A percentile compares a stretch with the other conserved stretches of the same genome.
Evolutionary conservation across 2,113 vertebrate species (phyloP).

Genomic region (Tamias sibiricus): DNA sequence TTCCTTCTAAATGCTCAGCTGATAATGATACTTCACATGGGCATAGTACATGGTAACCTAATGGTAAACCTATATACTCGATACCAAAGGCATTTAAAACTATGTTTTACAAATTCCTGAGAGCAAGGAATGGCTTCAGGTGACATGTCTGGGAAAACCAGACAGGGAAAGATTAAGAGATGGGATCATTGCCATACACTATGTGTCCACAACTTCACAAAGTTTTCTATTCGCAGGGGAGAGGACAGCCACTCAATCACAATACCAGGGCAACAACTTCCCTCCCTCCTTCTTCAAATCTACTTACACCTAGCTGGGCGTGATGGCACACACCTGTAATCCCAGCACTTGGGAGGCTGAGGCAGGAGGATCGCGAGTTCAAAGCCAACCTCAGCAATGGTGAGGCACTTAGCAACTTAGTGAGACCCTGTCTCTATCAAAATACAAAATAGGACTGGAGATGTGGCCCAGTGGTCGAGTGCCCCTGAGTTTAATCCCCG

Average conservation of each 20-base stretch:
- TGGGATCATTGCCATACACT: not conserved
- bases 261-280: not conserved
- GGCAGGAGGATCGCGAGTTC: too few species aligned
- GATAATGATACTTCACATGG: not conserved
- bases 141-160: not conserved
- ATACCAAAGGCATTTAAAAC: slow-evolving; percentile 25
- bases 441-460: too few species aligned
- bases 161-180: not conserved
- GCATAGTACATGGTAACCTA: not conserved
- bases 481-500: too few species aligned
- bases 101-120: not conserved
- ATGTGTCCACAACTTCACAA: not conserved
- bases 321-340: too few species aligned
- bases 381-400: too few species aligned
- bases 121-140: not conserved
- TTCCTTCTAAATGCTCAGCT: slow-evolving; percentile 13
- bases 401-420: too few species aligned
- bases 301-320: too few species aligned
- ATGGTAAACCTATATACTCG: not conserved
- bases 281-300: not conserved
- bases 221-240: not conserved
- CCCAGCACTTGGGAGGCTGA: too few species aligned
- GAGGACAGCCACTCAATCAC: not conserved
- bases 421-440: too few species aligned
- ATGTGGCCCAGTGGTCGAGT: too few species aligned